Percentiles rank a stretch among this genome's conserved stretches.
Evolutionary conservation across 2,113 vertebrate genomes (phyloP).

Genomic region (Perccottus glenii): DNA sequence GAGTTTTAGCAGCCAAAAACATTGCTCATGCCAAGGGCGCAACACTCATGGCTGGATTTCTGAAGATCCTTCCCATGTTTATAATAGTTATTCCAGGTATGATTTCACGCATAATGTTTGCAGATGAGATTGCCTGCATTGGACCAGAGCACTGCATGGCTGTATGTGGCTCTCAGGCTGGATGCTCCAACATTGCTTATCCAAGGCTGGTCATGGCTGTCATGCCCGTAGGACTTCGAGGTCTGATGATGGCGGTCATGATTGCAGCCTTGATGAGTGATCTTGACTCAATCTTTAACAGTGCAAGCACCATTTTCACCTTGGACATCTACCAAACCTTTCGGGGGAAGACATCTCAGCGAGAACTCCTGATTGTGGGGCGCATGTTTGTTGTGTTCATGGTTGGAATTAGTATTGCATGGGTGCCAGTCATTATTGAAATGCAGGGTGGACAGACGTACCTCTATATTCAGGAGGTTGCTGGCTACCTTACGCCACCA

Average conservation of each 20-base stretch:
- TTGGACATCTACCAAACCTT: constrained; percentile 94
- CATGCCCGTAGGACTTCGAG: constrained; percentile 93
- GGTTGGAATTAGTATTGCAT: constrained; percentile 95
- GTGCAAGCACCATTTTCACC: constrained; percentile 97
- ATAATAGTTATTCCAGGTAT: constrained; percentile 97
- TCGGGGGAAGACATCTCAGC: constrained; percentile 83
- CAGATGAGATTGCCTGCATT: constrained; percentile 93
- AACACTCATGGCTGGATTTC: constrained; percentile 95
- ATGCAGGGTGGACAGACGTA: constrained; percentile 99
- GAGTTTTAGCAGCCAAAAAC: constrained; percentile 96
- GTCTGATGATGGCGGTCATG: constrained; percentile 99
- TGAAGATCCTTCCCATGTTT: constrained; percentile 98
- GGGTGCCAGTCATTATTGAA: constrained; percentile 97
- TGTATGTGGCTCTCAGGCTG: constrained; percentile 93
- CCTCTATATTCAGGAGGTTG: constrained; percentile 97
- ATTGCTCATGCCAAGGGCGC: constrained; percentile 93
- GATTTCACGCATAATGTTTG: constrained; percentile 95
- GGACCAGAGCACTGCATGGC: constrained; percentile 96
- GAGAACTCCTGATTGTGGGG: constrained; percentile 91
- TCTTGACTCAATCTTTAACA: constrained; percentile 98
- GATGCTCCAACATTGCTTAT: constrained; percentile 98
- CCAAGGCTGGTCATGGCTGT: constrained; percentile 94
- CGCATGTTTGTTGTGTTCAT: constrained; percentile 93
- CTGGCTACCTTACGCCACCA: constrained; percentile 94
- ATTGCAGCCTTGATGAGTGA: constrained; percentile 99